Base-by-base conservation (phyloP, 2,888 invertebrate genomes). In the Zhengitettix transpicula region DNA sequence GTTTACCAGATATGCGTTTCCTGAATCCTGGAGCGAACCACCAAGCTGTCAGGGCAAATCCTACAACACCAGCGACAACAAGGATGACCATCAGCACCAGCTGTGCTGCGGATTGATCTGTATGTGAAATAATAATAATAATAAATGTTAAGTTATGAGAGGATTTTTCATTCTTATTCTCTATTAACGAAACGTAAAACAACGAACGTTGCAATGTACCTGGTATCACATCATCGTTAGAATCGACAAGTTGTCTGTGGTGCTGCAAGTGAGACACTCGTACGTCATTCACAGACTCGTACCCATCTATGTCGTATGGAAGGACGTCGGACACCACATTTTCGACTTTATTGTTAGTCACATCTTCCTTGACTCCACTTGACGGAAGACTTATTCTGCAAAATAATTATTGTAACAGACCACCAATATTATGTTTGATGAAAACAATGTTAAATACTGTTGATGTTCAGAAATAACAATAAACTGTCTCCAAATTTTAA, bases 181-280 rank as follows among this genome's bases (percentile, higher is more conserved):
- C 7, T 2, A 28, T 1, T 56, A 10, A 16, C 2, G 15, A 28
- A 28, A 28, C 7, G 28, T 28, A 7, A 28, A n/a, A n/a, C n/a
- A n/a, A 28, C 7, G 28, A 7, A 28, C 28, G 12, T 60, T 57
- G n/a, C n/a, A n/a, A n/a, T n/a, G n/a, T n/a, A 63, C 63, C 63
- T 47, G 40, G 59, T 11, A 59, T 42, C 40, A 54, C 16, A 17
- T 57, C 59, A 15, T 42, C 55, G 28, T 41, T 52, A 11, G 60
- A 17, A 8, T 63, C 63, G 3, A 63, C 61, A n/a, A 58, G 57
- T 28, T 62, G 59, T 14, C 63, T 63, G 54, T 63, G 61, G 11
- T 64, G 61, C 42, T 64, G 64, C 15, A 68, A 62, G 10, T 66
- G 65, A 10, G 67, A 64, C 15, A 65, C 66, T 55, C 65, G 67